These are phyloP conservation scores for Holcopasites calliopsidis DNA, from an alignment of 1,140 invertebrate species.

Conservation along the genomic window DNA sequence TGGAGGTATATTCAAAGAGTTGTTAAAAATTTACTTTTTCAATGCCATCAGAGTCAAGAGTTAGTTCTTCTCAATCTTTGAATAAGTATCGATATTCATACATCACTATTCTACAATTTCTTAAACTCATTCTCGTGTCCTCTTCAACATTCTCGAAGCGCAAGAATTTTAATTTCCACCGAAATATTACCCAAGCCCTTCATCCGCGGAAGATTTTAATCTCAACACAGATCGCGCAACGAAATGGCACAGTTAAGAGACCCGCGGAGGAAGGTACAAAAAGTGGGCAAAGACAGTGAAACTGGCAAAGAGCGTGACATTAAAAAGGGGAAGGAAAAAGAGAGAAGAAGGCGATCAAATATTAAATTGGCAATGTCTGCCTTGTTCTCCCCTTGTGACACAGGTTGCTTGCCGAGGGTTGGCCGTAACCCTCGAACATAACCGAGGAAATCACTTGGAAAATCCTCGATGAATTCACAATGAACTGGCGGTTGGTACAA, in stretches of 20 bases:
- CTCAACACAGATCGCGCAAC: neutral
- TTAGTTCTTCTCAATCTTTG: too few species aligned
- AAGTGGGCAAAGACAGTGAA: neutral
- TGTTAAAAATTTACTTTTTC: too few species aligned
- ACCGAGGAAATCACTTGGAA: slow-evolving; percentile 69
- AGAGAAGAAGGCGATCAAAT: slow-evolving; percentile 42
- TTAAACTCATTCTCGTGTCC: too few species aligned
- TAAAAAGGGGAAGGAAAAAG: slow-evolving; percentile 4
- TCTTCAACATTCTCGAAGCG: too few species aligned
- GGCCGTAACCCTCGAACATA: slow-evolving; percentile 63
- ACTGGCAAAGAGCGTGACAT: neutral
- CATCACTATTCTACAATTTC: too few species aligned
- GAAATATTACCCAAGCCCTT: too few species aligned
- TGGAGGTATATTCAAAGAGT: too few species aligned
- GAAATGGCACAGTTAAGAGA: neutral
- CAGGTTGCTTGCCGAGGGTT: slow-evolving; percentile 46
- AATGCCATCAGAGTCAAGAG: too few species aligned
- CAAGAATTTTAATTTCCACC: too few species aligned
- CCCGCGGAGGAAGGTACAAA: neutral
- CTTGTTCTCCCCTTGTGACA: slow-evolving; percentile 40
- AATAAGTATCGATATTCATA: too few species aligned
- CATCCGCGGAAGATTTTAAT: too few species aligned
- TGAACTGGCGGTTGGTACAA: slow-evolving; percentile 58
- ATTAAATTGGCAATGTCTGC: slow-evolving; percentile 58
- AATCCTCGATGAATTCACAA: slow-evolving; percentile 70